Evolutionary conservation across 2,113 vertebrate species (phyloP).

Genomic region (Oenanthe oenanthe): DNA sequence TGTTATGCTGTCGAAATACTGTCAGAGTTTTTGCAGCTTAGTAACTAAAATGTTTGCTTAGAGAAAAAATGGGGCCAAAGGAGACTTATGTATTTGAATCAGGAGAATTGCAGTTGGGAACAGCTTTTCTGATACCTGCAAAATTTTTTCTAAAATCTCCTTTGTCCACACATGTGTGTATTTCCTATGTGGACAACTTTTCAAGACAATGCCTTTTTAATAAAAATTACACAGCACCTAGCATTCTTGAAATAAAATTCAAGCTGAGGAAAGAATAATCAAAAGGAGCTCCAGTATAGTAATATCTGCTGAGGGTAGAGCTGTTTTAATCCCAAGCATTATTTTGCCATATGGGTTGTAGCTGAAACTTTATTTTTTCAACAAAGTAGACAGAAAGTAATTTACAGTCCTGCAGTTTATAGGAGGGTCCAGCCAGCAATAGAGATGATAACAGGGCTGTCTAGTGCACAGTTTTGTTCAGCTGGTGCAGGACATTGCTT

Average conservation of each 20-base stretch:
- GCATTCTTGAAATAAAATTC: neutral
- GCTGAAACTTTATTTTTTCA: neutral
- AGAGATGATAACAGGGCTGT: neutral
- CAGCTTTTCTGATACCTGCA: neutral
- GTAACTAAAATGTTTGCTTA: neutral
- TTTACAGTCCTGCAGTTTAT: neutral
- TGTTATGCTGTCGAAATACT: neutral
- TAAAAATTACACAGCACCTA: neutral
- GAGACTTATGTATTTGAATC: neutral
- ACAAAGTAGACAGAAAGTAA: neutral
- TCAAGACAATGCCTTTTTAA: neutral
- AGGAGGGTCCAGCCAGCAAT: neutral
- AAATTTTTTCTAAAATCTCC: accelerated
- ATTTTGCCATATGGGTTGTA: neutral
- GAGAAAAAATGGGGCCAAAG: neutral
- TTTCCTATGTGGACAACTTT: neutral
- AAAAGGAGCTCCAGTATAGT: neutral
- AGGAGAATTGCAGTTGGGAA: neutral
- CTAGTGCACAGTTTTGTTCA: slow-evolving; percentile 5
- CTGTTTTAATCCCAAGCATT: neutral
- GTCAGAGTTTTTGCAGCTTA: neutral
- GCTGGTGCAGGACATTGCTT: slow-evolving; percentile 1
- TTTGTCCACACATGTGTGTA: neutral
- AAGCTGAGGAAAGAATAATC: neutral
- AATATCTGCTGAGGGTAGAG: neutral